These are phyloP conservation scores for Synergus japonicus DNA, from an alignment of 2,888 invertebrate genomes.

Conservation along the genomic window DNA sequence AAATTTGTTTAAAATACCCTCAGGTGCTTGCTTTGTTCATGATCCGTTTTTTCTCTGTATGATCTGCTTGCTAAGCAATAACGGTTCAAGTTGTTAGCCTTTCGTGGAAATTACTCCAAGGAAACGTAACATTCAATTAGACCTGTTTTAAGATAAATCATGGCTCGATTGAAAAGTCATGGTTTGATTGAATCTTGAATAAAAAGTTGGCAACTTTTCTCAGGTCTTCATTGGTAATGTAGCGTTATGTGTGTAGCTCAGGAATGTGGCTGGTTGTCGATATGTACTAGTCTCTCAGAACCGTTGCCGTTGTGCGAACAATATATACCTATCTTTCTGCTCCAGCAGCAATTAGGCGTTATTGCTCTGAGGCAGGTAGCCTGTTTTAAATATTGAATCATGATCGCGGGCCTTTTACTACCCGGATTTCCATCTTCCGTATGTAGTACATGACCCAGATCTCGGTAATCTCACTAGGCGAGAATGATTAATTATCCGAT, in stretches of 20 bases:
- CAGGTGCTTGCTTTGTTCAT: neutral
- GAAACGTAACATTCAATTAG: slow-evolving; percentile 30
- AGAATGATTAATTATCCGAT: slow-evolving; percentile 24
- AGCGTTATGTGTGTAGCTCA: neutral
- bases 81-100: slow-evolving; percentile 30
- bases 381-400: slow-evolving; percentile 33
- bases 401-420: slow-evolving; percentile 3
- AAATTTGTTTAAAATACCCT: no score
- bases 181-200: neutral
- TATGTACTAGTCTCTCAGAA: neutral
- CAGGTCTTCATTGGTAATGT: slow-evolving; percentile 1
- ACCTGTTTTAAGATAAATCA: slow-evolving; percentile 11
- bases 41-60: neutral
- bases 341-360: slow-evolving; percentile 8
- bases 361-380: slow-evolving; percentile 17
- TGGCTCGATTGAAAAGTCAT: slow-evolving; percentile 6
- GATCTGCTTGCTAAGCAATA: slow-evolving; percentile 8
- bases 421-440: slow-evolving; percentile 33
- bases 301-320: neutral
- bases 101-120: slow-evolving; percentile 25
- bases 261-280: slow-evolving; percentile 1
- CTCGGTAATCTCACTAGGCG: neutral
- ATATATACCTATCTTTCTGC: neutral
- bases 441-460: slow-evolving; percentile 30
- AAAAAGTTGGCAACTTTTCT: neutral